These are phyloP conservation scores for Natator depressus DNA, from an alignment of 2,113 vertebrate genomes.

Conservation along the genomic window DNA sequence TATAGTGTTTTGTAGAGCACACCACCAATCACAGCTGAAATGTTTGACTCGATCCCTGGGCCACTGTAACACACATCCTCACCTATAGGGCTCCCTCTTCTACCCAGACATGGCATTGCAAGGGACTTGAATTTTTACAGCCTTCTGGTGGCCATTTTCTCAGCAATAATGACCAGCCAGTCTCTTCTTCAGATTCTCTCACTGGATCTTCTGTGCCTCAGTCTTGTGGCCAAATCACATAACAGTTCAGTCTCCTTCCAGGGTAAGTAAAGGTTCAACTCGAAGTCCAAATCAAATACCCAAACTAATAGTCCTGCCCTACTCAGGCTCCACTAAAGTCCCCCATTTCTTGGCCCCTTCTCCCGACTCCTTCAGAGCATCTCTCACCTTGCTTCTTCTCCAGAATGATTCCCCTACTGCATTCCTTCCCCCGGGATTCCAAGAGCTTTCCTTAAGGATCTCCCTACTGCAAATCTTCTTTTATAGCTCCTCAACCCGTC, in stretches of 20 bases:
- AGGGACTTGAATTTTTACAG: background rate
- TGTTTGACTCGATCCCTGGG: background rate
- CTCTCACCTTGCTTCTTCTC: too few relatives aligned
- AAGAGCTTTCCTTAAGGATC: too few relatives aligned
- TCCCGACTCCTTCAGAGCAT: too few relatives aligned
- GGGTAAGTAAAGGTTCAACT: background rate
- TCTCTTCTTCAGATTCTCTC: background rate
- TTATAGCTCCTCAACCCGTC: background rate
- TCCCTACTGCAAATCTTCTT: too few relatives aligned
- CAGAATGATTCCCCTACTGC: too few relatives aligned
- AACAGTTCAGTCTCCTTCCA: background rate
- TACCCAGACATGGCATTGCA: background rate
- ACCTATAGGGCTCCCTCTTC: background rate
- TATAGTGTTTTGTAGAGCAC: background rate
- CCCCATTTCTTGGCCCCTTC: too few relatives aligned
- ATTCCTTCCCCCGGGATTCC: too few relatives aligned
- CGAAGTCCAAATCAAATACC: background rate
- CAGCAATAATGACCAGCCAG: background rate
- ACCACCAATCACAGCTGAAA: background rate
- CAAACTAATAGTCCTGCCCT: background rate
- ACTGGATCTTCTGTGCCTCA: background rate
- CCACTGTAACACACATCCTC: background rate
- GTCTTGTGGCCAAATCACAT: background rate
- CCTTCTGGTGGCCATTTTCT: background rate
- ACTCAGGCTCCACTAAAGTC: too few relatives aligned